A percentile compares a stretch with the other conserved stretches of the same genome.
Evolutionary conservation across 1,140 invertebrate species (phyloP).

Genomic region (Homalodisca vitripennis): DNA sequence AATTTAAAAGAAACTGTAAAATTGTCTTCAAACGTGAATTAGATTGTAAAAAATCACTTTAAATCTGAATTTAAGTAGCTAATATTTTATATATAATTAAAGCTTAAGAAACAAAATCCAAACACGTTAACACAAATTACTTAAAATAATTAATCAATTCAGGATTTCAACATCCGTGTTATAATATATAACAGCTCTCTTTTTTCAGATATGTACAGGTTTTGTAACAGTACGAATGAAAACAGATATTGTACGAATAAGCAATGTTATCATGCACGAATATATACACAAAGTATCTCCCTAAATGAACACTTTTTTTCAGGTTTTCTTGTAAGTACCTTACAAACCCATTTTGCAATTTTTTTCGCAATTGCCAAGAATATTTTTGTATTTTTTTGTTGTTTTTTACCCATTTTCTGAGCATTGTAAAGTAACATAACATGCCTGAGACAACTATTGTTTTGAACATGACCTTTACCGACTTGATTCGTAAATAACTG

Average conservation of each 20-base stretch:
- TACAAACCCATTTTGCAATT: not conserved
- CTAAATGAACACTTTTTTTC: slow-evolving; percentile 11
- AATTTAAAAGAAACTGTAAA: too few relatives aligned
- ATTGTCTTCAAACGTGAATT: too few relatives aligned
- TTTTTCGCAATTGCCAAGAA: not conserved
- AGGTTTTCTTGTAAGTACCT: not conserved
- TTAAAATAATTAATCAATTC: too few relatives aligned
- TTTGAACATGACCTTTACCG: not conserved
- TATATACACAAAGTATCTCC: not conserved
- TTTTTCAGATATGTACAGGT: slow-evolving; percentile 7
- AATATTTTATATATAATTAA: too few relatives aligned
- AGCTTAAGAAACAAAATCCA: too few relatives aligned
- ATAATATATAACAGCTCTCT: too few relatives aligned
- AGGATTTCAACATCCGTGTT: too few relatives aligned
- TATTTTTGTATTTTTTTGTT: not conserved
- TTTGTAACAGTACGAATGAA: too few relatives aligned
- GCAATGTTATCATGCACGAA: not conserved
- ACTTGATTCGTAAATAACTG: not conserved
- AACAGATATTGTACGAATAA: not conserved
- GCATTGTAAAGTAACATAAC: not conserved
- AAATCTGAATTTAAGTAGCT: too few relatives aligned
- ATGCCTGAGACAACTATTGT: not conserved
- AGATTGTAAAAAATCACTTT: too few relatives aligned
- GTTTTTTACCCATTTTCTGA: slow-evolving; percentile 2
- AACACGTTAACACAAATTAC: too few relatives aligned